phyloP scores from a whole-genome alignment of 1,140 invertebrate genomes.

The Ylistrum balloti region DNA sequence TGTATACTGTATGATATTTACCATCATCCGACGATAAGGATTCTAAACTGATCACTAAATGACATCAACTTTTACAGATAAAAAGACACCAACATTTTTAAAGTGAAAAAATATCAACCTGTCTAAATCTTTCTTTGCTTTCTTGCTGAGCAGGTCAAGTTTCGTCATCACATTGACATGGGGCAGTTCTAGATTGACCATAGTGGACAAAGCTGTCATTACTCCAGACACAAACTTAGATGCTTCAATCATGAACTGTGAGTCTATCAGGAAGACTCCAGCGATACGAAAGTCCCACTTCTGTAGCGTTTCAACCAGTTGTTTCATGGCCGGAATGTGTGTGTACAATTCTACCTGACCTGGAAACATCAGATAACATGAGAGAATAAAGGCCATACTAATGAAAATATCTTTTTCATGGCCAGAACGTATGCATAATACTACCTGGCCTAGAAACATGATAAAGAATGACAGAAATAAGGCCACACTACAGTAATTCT shows the following conservation, averaged over 20 bases:
- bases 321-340: constrained; percentile 94
- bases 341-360: constrained; percentile 99
- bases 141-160: constrained; percentile 95
- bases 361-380: constrained; percentile 64
- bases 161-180: constrained; percentile 98
- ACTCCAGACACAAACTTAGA: constrained; percentile 97
- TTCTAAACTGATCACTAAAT: no score
- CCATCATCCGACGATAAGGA: no score
- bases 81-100: no score
- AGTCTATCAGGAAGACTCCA: constrained; percentile 96
- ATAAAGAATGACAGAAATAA: no score
- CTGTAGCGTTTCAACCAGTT: constrained; percentile 90
- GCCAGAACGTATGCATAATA: no score
- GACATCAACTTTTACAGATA: no score
- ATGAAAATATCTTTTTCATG: no score
- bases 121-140: constrained; percentile 91
- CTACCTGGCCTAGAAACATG: no score
- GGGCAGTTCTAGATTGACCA: constrained; percentile 97
- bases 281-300: constrained; percentile 95
- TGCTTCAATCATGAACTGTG: constrained; percentile 98
- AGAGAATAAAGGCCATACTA: no score
- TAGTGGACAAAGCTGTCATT: constrained; percentile 96
- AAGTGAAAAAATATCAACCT: constrained; percentile 63
- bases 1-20: no score
- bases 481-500: no score